These are phyloP conservation scores for Prolemur simus DNA, from an alignment of 2,113 vertebrate species.

Conservation along the genomic window DNA sequence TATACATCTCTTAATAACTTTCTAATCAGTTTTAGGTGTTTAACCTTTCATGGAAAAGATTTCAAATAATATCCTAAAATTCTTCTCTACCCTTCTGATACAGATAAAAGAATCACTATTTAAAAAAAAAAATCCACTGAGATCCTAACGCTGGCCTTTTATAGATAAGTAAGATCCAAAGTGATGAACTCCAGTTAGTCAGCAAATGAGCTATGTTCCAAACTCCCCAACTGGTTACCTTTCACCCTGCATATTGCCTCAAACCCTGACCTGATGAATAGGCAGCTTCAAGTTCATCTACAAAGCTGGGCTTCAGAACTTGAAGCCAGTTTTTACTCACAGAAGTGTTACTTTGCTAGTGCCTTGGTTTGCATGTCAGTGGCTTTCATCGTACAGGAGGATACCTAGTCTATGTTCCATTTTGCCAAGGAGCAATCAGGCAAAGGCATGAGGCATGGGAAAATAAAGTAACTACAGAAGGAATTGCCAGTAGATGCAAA, in stretches of 20 bases:
- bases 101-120: background rate
- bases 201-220: background rate
- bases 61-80: background rate
- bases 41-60: background rate
- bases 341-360: background rate
- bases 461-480: background rate
- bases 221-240: no score
- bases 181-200: background rate
- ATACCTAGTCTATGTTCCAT: background rate
- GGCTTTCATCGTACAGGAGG: background rate
- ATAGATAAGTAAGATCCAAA: background rate
- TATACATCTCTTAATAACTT: background rate
- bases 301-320: background rate
- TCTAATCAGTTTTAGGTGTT: background rate
- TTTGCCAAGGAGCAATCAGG: background rate
- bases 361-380: background rate
- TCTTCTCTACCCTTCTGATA: background rate
- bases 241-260: background rate
- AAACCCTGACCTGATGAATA: background rate
- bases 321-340: background rate
- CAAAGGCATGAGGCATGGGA: background rate
- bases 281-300: background rate
- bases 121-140: background rate
- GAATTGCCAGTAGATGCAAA: background rate
- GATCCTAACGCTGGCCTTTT: background rate